Conservation (phyloP, 2,113 vertebrate genomes). For the Channa maculata region DNA sequence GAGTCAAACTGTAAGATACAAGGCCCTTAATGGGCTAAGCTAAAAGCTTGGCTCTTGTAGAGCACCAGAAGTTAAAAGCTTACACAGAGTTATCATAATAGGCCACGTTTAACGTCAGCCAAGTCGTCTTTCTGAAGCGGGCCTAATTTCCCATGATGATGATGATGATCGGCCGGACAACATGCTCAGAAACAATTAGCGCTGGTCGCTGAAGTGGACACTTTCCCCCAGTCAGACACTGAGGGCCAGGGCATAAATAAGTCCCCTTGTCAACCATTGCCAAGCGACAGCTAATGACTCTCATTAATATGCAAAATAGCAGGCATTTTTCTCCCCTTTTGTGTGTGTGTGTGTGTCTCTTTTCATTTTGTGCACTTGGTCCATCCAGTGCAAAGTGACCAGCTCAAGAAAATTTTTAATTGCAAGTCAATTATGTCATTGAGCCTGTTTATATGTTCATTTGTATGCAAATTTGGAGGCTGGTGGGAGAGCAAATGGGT, state of each 20-base stretch:
- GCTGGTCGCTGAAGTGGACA: slow-evolving; percentile 79
- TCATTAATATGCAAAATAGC: slow-evolving; percentile 90
- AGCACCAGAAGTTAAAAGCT: slow-evolving; percentile 80
- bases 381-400: slow-evolving; percentile 85
- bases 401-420: slow-evolving; percentile 87
- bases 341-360: slow-evolving; percentile 49
- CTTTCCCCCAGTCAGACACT: slow-evolving; percentile 80
- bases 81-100: slow-evolving; percentile 80
- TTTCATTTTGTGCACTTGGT: slow-evolving; percentile 76
- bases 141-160: slow-evolving; percentile 81
- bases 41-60: slow-evolving; percentile 75
- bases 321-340: slow-evolving; percentile 75
- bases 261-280: slow-evolving; percentile 85
- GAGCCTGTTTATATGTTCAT: slow-evolving; percentile 88
- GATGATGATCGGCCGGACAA: slow-evolving; percentile 82
- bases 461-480: slow-evolving; percentile 86
- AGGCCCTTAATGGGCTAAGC: slow-evolving; percentile 68
- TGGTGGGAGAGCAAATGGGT: slow-evolving; percentile 59
- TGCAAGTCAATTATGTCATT: slow-evolving; percentile 90
- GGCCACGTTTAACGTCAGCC: slow-evolving; percentile 73
- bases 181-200: slow-evolving; percentile 87
- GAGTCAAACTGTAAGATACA: slow-evolving; percentile 58
- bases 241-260: slow-evolving; percentile 83
- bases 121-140: slow-evolving; percentile 73
- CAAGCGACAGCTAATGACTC: slow-evolving; percentile 86